Conservation (phyloP, 1,140 invertebrate species). For the Drosophila jambulina region DNA sequence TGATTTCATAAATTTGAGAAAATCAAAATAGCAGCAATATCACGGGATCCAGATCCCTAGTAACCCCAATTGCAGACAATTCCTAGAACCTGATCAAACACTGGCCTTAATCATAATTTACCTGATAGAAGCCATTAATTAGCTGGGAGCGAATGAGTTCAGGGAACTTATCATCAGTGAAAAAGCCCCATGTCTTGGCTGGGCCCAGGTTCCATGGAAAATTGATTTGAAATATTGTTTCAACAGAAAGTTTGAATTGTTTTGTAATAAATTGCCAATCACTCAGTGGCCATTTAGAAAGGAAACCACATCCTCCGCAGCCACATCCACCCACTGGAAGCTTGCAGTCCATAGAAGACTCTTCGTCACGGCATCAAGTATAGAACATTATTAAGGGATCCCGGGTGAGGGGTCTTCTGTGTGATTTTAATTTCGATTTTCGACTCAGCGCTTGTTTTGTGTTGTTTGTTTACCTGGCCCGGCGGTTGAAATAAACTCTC, state of each 20-base stretch:
- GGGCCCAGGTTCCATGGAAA: conserved; percentile 22
- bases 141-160: conserved; percentile 42
- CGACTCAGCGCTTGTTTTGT: conserved; percentile 36
- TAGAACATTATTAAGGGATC: conserved; percentile 75
- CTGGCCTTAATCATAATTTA: conserved; percentile 30
- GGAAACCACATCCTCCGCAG: conserved; percentile 20
- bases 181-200: conserved; percentile 9
- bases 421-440: conserved; percentile 30
- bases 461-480: conserved; percentile 66
- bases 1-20: not conserved
- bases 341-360: conserved; percentile 10
- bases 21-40: not conserved
- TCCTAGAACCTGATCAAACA: conserved; percentile 13
- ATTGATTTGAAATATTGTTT: conserved; percentile 45
- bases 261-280: conserved; percentile 58
- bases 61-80: conserved; percentile 14
- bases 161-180: conserved; percentile 32
- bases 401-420: conserved; percentile 9
- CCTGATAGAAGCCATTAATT: conserved; percentile 35
- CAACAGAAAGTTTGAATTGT: conserved; percentile 47
- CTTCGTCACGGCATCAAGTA: conserved; percentile 68
- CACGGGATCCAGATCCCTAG: not conserved
- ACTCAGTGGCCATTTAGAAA: conserved; percentile 37
- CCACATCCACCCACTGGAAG: conserved; percentile 14
- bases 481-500: conserved; percentile 56